Percentiles rank a stretch among this genome's conserved stretches.
phyloP scores from a whole-genome alignment of 2,113 vertebrate species.

The Pterocles gutturalis region DNA sequence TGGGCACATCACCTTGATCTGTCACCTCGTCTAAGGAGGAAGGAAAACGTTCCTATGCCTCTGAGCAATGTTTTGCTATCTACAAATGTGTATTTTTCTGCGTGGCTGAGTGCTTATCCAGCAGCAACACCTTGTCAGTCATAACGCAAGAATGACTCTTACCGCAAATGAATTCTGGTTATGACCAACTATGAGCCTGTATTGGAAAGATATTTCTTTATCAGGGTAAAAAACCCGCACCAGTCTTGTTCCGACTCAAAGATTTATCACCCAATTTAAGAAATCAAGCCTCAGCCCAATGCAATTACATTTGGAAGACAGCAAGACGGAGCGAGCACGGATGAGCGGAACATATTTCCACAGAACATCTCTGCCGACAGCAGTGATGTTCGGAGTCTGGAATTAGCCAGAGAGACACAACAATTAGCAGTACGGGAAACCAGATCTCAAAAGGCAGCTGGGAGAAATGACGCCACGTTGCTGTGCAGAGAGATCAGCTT shows the following conservation, averaged over 20 bases:
- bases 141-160: background rate
- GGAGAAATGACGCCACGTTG: fast-evolving
- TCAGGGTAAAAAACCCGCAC: background rate
- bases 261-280: background rate
- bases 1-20: background rate
- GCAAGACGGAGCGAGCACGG: background rate
- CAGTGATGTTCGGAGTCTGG: background rate
- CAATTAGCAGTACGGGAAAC: background rate
- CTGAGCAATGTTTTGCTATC: background rate
- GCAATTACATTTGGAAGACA: background rate
- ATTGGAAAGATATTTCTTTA: background rate
- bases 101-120: background rate
- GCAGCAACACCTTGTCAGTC: background rate
- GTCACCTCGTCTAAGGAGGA: background rate
- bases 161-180: background rate
- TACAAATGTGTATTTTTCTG: background rate
- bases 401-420: background rate
- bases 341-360: background rate
- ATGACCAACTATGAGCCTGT: background rate
- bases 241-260: background rate
- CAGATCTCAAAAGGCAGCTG: background rate
- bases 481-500: background rate
- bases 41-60: background rate
- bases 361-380: background rate
- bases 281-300: background rate